Evolutionary conservation across 1,140 invertebrate species (phyloP).

Genomic region (Cyrtorhinus lividipennis): DNA sequence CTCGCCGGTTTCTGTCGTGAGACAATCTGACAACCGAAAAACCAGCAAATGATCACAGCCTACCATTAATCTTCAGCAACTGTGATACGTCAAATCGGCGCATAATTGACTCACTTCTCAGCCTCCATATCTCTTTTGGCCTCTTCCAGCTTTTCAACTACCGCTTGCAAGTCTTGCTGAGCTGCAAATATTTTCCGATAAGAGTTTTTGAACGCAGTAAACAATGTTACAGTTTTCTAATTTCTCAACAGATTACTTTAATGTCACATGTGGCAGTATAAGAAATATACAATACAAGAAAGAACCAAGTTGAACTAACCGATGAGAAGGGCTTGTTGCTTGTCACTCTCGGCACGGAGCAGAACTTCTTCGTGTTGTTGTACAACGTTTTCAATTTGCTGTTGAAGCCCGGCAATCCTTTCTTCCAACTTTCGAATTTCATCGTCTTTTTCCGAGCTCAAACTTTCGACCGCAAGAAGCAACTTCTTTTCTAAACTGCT

Average conservation of each 20-base stretch:
- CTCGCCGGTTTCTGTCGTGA: conserved; percentile 50
- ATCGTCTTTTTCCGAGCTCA: conserved; percentile 56
- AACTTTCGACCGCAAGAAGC: conserved; percentile 50
- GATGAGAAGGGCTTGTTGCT: conserved; percentile 70
- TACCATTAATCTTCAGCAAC: no score
- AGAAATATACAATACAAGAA: no score
- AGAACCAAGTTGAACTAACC: conserved; percentile 32
- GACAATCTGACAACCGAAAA: conserved; percentile 31
- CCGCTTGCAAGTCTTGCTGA: conserved; percentile 70
- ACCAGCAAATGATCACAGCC: background rate
- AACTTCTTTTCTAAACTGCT: conserved; percentile 54
- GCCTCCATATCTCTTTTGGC: conserved; percentile 51
- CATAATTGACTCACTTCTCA: conserved; percentile 35
- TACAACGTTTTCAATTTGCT: conserved; percentile 57
- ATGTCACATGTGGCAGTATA: no score
- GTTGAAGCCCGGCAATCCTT: conserved; percentile 53
- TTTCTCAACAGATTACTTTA: no score
- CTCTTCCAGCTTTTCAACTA: conserved; percentile 56
- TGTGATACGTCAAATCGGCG: no score
- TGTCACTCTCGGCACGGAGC: conserved; percentile 70
- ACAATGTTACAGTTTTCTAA: no score
- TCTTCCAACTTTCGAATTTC: conserved; percentile 55
- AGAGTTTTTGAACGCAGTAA: no score
- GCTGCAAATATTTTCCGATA: no score
- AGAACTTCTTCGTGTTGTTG: conserved; percentile 73